Evolutionary conservation across 2,888 invertebrate genomes (phyloP), one percentile per base, ranked within the genome.

Genomic region (Andrena marginata): DNA sequence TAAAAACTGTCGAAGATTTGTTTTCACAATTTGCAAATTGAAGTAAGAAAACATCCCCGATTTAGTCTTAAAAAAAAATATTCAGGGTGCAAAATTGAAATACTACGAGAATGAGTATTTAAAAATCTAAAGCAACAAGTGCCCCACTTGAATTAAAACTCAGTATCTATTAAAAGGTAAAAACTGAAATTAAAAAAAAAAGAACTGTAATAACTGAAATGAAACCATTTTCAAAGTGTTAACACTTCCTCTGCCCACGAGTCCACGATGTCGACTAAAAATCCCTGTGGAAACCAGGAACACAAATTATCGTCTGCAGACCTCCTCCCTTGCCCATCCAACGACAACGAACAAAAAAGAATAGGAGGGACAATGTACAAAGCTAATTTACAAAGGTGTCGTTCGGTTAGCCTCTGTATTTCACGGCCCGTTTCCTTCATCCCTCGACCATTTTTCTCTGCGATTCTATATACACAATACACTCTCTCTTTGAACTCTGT

Each of bases 371-470:
- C 35, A 84, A 79, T 70, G 77, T 84, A 82, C 84, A 81, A 85
- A 83, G 87, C 85, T 87, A 87, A 87, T 87, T 87, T 87, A 87
- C 84, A 87, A 87, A 87, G 87, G 80, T 85, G 42, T 71, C 87
- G 77, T 77, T 86, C 86, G 80, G 82, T 71, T 86, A 82, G 76
- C 81, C 84, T 85, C 76, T 85, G 85, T 77, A 80, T 79, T 67
- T 81, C 68, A 65, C 82, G 71, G 67, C 63, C 74, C 79, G 72
- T 64, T 67, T 84, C 82, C 65, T 67, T 79, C 74, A 35, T 80
- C 60, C 77, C 59, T 69, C 31, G 49, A 69, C 64, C 67, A 67
- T 48, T 67, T 75, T 48, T 10, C 54, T 49, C 31, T 35, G 63
- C 65, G 51, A 71, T 62, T 62, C 72, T 80, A 84, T 84, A 35